Conservation (phyloP, 2,888 invertebrate genomes). For the Sycophila texana region DNA sequence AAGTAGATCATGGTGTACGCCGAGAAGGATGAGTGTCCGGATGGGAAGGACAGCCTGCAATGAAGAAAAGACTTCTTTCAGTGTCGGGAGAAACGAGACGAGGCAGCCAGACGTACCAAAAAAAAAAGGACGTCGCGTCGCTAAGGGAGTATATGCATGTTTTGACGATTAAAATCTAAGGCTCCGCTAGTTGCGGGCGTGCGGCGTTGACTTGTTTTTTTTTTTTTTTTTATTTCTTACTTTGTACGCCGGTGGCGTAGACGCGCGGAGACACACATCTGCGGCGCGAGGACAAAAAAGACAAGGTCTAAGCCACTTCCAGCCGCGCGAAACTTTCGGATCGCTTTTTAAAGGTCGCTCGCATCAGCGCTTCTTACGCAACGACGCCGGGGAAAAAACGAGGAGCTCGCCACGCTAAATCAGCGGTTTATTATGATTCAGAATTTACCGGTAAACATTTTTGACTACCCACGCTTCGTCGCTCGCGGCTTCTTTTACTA, state of each 20-base stretch:
- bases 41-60: conserved; percentile 89
- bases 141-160: neutral
- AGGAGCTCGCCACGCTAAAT: too few species aligned
- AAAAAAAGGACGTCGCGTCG: neutral
- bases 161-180: neutral
- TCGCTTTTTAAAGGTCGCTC: conserved; percentile 5
- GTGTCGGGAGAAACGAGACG: neutral
- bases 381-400: neutral
- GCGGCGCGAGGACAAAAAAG: conserved; percentile 17
- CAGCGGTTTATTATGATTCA: too few species aligned
- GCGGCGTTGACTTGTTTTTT: too few species aligned
- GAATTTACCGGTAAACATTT: too few species aligned
- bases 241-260: neutral
- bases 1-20: conserved; percentile 91
- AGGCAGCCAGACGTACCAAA: neutral
- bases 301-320: conserved; percentile 15
- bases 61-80: conserved; percentile 7
- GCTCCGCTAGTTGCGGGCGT: neutral
- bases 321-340: conserved; percentile 7
- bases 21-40: conserved; percentile 94
- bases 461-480: too few species aligned
- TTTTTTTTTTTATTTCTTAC: too few species aligned
- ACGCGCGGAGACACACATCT: conserved; percentile 1
- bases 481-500: too few species aligned
- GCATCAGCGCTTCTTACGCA: conserved; percentile 12